These are phyloP conservation scores for Halcyon chelicuti DNA, from an alignment of 2,797 vertebrate species.

Conservation along the genomic window DNA sequence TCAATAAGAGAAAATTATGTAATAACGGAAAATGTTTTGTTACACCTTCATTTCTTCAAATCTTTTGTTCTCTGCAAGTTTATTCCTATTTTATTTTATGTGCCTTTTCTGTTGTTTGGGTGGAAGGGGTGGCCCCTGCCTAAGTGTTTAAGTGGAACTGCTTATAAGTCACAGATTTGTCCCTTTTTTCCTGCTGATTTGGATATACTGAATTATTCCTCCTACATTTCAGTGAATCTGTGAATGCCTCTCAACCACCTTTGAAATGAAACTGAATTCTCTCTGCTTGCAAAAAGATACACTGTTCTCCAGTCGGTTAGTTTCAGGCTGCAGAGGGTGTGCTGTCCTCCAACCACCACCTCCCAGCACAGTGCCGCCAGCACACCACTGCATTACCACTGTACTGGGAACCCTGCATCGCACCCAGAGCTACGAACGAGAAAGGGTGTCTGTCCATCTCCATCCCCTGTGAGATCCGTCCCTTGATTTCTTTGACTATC, in stretches of 20 bases:
- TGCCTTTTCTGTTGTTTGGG: neutral
- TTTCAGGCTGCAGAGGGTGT: constrained; percentile 55
- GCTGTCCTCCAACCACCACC: neutral
- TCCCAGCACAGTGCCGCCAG: rapidly evolving
- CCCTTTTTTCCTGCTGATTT: neutral
- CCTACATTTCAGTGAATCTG: neutral
- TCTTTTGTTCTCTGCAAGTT: neutral
- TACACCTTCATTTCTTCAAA: neutral
- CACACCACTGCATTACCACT: rapidly evolving
- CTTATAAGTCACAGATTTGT: neutral
- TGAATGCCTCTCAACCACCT: neutral
- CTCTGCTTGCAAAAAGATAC: neutral
- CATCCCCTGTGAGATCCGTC: neutral
- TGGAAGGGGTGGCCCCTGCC: neutral
- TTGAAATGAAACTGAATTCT: neutral
- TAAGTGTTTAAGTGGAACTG: neutral
- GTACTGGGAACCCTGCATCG: rapidly evolving
- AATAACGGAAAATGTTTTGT: neutral
- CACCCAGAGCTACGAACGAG: neutral
- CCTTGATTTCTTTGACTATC: neutral
- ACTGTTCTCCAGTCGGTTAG: neutral
- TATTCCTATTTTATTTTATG: neutral
- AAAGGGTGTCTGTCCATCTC: neutral
- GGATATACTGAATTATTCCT: neutral
- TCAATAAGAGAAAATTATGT: neutral